phyloP scores from a whole-genome alignment of 2,113 vertebrate genomes.

The Phyllostomus discolor region DNA sequence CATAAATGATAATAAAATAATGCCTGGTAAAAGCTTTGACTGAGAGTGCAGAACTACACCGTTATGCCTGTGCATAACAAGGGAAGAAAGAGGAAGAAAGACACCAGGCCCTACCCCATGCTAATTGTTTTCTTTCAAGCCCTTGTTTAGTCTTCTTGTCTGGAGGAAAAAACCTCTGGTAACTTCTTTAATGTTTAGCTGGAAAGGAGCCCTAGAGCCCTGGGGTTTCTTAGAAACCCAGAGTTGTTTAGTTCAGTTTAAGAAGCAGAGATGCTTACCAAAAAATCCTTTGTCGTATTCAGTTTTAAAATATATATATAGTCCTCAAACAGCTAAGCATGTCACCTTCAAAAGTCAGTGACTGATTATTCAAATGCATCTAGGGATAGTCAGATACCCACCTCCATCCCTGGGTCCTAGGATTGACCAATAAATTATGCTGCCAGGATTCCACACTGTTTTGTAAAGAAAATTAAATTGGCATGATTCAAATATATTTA shows the following conservation, averaged over 20 bases:
- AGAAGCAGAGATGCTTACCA: not conserved
- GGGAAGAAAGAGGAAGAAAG: not conserved
- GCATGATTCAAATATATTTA: not conserved
- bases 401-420: not conserved
- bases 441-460: not conserved
- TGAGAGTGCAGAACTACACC: not conserved
- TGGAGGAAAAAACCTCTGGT: not conserved
- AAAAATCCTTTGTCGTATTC: not conserved
- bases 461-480: not conserved
- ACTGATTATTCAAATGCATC: not conserved
- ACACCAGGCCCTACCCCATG: fast-evolving
- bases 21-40: not conserved
- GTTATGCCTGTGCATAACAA: fast-evolving
- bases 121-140: not conserved
- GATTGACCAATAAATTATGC: not conserved
- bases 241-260: not conserved
- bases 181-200: not conserved
- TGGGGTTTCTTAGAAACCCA: not conserved
- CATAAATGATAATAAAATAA: constrained; percentile 1
- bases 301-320: not conserved
- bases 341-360: not conserved
- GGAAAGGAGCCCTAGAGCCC: not conserved
- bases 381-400: not conserved
- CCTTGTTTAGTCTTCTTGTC: not conserved
- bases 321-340: not conserved